Percentiles rank a stretch among this genome's conserved stretches.
These are phyloP conservation scores for Tiliacea citrago DNA, from an alignment of 2,888 invertebrate genomes.

Conservation along the genomic window DNA sequence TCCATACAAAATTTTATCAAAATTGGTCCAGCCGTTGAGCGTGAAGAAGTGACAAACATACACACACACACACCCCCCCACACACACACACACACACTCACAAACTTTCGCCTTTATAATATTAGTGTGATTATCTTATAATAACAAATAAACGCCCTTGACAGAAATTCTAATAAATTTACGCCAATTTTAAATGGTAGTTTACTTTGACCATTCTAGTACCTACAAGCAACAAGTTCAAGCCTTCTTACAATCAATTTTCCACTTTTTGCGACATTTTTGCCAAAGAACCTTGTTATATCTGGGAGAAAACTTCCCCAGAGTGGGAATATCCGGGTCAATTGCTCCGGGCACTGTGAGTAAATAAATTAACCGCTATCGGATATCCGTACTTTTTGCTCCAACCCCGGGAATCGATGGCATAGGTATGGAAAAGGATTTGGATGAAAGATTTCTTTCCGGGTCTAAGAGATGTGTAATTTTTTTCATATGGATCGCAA, in stretches of 20 bases:
- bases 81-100: too few species aligned
- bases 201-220: neutral
- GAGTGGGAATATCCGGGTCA: conserved; percentile 80
- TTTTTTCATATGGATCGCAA: neutral
- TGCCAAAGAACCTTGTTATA: conserved; percentile 60
- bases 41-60: too few species aligned
- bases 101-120: too few species aligned
- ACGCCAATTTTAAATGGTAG: neutral
- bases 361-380: conserved; percentile 87
- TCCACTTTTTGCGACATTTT: conserved; percentile 50
- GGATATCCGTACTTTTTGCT: conserved; percentile 79
- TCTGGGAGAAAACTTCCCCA: conserved; percentile 66
- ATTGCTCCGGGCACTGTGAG: conserved; percentile 79
- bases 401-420: conserved; percentile 35
- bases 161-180: neutral
- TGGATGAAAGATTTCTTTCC: conserved; percentile 31
- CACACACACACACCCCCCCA: too few species aligned
- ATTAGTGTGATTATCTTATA: too few species aligned
- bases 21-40: too few species aligned
- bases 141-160: neutral
- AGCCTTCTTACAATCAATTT: conserved; percentile 43
- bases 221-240: conserved; percentile 54
- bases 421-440: conserved; percentile 55
- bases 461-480: conserved; percentile 4
- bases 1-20: too few species aligned